These are phyloP conservation scores for Ceyx cyanopectus DNA, from an alignment of 2,113 vertebrate species.

Conservation along the genomic window DNA sequence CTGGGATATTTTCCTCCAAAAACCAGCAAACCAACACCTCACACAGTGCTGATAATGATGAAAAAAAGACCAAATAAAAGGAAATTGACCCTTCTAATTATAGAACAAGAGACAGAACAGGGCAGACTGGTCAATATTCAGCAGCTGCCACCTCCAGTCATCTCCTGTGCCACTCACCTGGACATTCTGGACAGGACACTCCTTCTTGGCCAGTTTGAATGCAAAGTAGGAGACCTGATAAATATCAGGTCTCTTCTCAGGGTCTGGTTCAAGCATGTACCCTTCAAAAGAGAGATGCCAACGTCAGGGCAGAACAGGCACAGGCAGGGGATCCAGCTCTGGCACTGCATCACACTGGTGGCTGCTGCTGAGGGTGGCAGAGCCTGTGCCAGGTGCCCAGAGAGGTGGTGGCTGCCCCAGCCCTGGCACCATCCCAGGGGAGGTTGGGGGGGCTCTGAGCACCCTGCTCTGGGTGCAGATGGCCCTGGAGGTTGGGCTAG, in stretches of 20 bases:
- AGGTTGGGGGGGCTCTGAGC: background rate
- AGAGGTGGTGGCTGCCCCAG: background rate
- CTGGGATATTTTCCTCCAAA: background rate
- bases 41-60: background rate
- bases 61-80: too few species aligned
- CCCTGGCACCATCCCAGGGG: background rate
- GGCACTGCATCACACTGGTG: background rate
- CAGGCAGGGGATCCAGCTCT: accelerated
- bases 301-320: background rate
- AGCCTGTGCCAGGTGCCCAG: background rate
- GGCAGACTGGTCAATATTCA: background rate
- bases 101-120: background rate
- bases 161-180: slow-evolving; percentile 80
- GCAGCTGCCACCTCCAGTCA: background rate
- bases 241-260: slow-evolving; percentile 94
- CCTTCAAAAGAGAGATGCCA: slow-evolving; percentile 64
- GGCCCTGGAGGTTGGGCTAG: too few species aligned
- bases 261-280: slow-evolving; percentile 97
- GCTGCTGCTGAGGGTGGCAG: background rate
- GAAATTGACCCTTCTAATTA: background rate
- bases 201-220: slow-evolving; percentile 90
- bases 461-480: background rate
- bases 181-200: slow-evolving; percentile 90
- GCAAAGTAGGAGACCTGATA: slow-evolving; percentile 97
- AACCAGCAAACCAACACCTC: background rate